Evolutionary conservation across 2,888 invertebrate species (phyloP), one percentile per base, ranked within the genome.

Genomic region (Parthenolecanium corni): DNA sequence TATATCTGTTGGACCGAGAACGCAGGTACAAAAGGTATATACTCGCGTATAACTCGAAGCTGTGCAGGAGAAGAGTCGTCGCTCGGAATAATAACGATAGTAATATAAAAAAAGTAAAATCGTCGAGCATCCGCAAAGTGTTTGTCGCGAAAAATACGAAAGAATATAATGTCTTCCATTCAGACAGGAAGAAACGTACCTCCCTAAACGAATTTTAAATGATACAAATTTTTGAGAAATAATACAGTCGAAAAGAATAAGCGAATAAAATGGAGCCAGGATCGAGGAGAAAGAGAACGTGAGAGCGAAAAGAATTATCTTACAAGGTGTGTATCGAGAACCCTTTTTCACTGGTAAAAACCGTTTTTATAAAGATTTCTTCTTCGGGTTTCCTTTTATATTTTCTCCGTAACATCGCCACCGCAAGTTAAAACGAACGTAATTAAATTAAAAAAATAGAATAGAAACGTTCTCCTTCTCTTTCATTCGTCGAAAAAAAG

Each of bases 391-490:
- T 52, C 36, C 52, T 52, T 52, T 52, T 52, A 52, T 52, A 24
- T 52, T 52, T 21, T 52, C 52, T 52, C 12, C 25, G 20, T 31
- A 31, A 18, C 36, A 21, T 14, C 14, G 52, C n/a, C 31, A 36
- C 36, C 52, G 24, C 52, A 52, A 24, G 52, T 31, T 52, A 31
- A 49, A 52, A 52, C 52, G 52, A 52, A 52, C 36, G 24, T 52
- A 52, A 52, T 52, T 52, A 52, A 52, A 52, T 52, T 52, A 52
- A 52, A 52, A 31, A 25, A 52, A 52, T 52, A 52, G 25, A 52
- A 52, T 52, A 25, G 52, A 52, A 31, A 36, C 11, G 24, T 52
- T 52, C 12, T 11, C 5, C 31, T 9, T 14, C 5, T 14, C n/a
- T 16, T 14, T 16, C n/a, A 4, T 5, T 16, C 5, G 44, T 42